Base-by-base conservation (phyloP, 2,113 vertebrate genomes). In the Daubentonia madagascariensis region DNA sequence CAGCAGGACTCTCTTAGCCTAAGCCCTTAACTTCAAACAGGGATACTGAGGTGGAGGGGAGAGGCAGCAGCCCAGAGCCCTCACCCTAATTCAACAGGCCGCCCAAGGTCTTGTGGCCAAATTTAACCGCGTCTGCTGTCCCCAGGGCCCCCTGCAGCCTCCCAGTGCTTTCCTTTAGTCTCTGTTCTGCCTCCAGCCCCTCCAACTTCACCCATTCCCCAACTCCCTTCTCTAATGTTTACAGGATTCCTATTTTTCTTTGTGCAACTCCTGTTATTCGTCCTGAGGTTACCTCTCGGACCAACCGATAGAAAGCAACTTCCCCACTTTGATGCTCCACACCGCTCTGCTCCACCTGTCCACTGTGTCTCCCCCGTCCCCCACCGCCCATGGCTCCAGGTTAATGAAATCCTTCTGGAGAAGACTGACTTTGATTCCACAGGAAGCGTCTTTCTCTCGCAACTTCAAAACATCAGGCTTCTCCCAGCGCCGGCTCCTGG, bases 31-130 rank as follows among this genome's bases (percentile, higher is more conserved):
- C 10, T 63, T 70, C 6, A 54, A 28, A 8, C 13, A 43, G 16
- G 40, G 28, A 18, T 16, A 25, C 4, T 32, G 63, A 72, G 17
- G 67, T 30, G 6, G 25, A 10, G 14, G 10, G 2, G 17, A n/a
- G 11, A 50, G 0, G 7, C 2, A 48, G 2, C 6, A 81, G 8
- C 28, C n/a, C 32, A 52, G 22, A 68, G 18, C 30, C 10, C 35
- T 48, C 35, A 3, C 5, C 22, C 32, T 48, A 3, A 17, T 45
- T 22, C 37, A 50, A 17, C 48, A 75, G n/a, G 63, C 1, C 8
- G 1, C 5, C 1, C 2, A 2, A 0, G 3, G 54, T 18, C 8
- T 35, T 50, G 16, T 5, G 45, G 17, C n/a, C 2, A 28, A 45
- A 40, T n/a, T 40, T 32, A 52, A 12, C 32, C 1, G 43, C 61